Percentiles rank a stretch among this genome's conserved stretches.
Evolutionary conservation across 2,888 invertebrate species (phyloP).

Genomic region (Pediacus dermestoides): DNA sequence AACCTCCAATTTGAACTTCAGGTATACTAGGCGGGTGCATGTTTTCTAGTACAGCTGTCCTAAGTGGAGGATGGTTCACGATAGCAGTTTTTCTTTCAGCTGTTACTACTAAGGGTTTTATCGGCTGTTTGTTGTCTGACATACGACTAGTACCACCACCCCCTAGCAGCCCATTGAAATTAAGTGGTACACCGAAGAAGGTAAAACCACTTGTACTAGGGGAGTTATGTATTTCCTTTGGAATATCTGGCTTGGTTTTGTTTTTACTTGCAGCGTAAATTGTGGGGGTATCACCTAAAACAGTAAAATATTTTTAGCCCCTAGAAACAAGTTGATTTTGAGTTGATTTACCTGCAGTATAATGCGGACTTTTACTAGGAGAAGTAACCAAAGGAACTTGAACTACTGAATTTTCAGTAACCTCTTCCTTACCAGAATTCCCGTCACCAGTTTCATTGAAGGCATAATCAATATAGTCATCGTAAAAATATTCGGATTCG

Average conservation of each 20-base stretch:
- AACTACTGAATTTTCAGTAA: slow-evolving; percentile 15
- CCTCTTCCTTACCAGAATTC: slow-evolving; percentile 22
- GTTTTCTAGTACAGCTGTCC: not conserved
- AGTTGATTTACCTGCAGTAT: slow-evolving; percentile 25
- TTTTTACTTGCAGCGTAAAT: slow-evolving; percentile 54
- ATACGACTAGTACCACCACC: no score
- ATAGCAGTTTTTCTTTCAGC: slow-evolving; percentile 43
- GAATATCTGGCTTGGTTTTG: slow-evolving; percentile 34
- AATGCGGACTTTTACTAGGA: slow-evolving; percentile 25
- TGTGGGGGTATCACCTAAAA: slow-evolving; percentile 59
- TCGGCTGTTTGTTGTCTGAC: slow-evolving; percentile 22
- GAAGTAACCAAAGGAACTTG: slow-evolving; percentile 15
- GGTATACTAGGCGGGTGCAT: slow-evolving; percentile 49
- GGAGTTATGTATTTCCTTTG: slow-evolving; percentile 44
- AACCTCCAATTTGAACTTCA: slow-evolving; percentile 71
- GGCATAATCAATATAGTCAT: slow-evolving; percentile 74
- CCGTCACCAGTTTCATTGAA: slow-evolving; percentile 57
- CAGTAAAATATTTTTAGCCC: slow-evolving; percentile 44
- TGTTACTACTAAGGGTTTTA: slow-evolving; percentile 15
- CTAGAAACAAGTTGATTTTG: not conserved
- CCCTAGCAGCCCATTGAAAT: slow-evolving; percentile 61
- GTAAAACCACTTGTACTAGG: slow-evolving; percentile 67
- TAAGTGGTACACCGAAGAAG: slow-evolving; percentile 80
- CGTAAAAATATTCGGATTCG: slow-evolving; percentile 79
- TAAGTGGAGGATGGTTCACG: slow-evolving; percentile 32